phyloP scores from a whole-genome alignment of 2,113 vertebrate genomes.

The Protomyctophum bolini region DNA sequence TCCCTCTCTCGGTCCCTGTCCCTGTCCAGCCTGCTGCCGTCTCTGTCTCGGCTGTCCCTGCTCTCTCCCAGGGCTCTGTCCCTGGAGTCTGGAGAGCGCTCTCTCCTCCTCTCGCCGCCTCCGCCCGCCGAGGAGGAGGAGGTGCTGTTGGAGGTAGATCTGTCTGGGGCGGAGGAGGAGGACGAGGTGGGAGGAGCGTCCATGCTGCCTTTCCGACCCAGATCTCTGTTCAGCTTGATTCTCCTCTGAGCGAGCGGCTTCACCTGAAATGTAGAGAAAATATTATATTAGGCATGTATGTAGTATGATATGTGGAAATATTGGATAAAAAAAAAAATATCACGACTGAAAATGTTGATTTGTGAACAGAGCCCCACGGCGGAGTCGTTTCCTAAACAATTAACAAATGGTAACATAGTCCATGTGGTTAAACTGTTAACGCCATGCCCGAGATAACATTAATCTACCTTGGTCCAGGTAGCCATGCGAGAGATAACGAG shows the following conservation, averaged over 20 bases:
- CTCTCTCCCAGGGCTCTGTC: slow-evolving; percentile 36
- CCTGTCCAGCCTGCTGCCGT: slow-evolving; percentile 27
- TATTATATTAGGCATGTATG: too few species aligned
- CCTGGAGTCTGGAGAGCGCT: background rate
- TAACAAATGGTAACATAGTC: too few species aligned
- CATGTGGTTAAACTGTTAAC: too few species aligned
- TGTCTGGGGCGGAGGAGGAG: slow-evolving; percentile 21
- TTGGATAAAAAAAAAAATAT: too few species aligned
- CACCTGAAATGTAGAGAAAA: slow-evolving; percentile 34
- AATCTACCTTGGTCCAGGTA: too few species aligned
- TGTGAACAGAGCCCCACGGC: too few species aligned
- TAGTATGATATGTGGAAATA: too few species aligned
- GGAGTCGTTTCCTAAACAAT: too few species aligned
- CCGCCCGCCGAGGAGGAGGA: slow-evolving; percentile 15
- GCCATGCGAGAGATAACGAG: too few species aligned
- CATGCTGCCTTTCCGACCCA: slow-evolving; percentile 62
- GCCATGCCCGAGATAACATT: too few species aligned
- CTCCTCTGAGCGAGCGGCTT: slow-evolving; percentile 63
- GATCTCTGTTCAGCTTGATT: slow-evolving; percentile 71
- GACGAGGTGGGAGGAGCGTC: slow-evolving; percentile 26
- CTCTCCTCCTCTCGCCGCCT: background rate
- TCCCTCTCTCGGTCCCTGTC: slow-evolving; percentile 6
- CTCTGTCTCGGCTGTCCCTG: slow-evolving; percentile 24
- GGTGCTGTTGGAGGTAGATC: slow-evolving; percentile 16
- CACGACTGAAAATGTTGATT: too few species aligned